Percentiles rank a stretch among this genome's conserved stretches.
Conservation (phyloP, 2,797 vertebrate genomes). For the Chloroceryle inda region DNA sequence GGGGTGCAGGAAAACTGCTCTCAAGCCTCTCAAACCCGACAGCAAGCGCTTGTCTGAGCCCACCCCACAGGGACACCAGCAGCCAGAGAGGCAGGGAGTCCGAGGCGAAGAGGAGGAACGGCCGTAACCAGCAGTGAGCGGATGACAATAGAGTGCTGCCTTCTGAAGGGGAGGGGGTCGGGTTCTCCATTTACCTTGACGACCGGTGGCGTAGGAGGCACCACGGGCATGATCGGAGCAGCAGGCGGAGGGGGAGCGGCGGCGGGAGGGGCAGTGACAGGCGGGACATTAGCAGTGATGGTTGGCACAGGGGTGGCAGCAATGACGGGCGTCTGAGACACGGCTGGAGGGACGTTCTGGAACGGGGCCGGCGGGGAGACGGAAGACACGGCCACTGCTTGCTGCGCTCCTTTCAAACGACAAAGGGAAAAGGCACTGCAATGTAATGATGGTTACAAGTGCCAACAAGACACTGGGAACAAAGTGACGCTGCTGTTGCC, state of each 20-base stretch:
- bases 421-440: not conserved
- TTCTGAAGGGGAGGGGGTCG: not conserved
- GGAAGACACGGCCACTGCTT: slow-evolving; percentile 88
- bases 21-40: not conserved
- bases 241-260: slow-evolving; percentile 81
- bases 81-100: not conserved
- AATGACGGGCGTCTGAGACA: slow-evolving; percentile 93
- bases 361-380: slow-evolving; percentile 87
- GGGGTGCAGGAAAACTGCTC: fast-evolving
- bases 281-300: slow-evolving; percentile 82
- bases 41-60: not conserved
- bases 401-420: slow-evolving; percentile 84
- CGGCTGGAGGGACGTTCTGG: slow-evolving; percentile 85
- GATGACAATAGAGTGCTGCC: not conserved
- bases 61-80: not conserved
- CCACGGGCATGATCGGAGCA: slow-evolving; percentile 84
- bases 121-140: not conserved
- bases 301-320: slow-evolving; percentile 91
- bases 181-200: slow-evolving; percentile 84
- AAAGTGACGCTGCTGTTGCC: not conserved
- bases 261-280: slow-evolving; percentile 81
- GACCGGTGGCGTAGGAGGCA: slow-evolving; percentile 89
- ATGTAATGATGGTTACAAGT: not conserved
- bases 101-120: not conserved
- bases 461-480: not conserved